Conservation (phyloP, 1,140 invertebrate genomes). For the Monomorium pharaonis region DNA sequence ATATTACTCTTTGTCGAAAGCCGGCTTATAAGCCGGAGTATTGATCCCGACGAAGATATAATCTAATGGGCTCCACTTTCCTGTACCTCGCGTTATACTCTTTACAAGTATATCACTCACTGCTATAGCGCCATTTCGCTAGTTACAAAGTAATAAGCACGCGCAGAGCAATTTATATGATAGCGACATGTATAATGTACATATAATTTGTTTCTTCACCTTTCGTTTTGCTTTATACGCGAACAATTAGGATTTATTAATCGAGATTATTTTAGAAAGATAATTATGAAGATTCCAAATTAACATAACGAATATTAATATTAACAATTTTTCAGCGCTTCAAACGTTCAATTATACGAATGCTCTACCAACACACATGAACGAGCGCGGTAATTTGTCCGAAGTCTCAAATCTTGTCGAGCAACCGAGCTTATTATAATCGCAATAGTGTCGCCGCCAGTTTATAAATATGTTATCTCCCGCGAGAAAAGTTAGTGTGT, state of each 20-base stretch:
- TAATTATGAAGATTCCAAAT: neutral
- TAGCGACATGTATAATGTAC: conserved; percentile 36
- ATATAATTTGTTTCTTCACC: conserved; percentile 25
- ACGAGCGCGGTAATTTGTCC: neutral
- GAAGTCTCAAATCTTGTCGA: conserved; percentile 1
- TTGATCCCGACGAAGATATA: conserved; percentile 52
- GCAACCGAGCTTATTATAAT: neutral
- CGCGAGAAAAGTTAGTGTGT: conserved; percentile 60
- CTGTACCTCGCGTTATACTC: conserved; percentile 39
- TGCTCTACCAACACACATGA: neutral
- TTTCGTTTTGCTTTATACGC: neutral
- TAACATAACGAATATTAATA: neutral
- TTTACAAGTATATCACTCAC: conserved; percentile 55
- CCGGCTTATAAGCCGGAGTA: conserved; percentile 36
- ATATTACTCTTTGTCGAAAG: conserved; percentile 53
- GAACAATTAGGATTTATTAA: conserved; percentile 21
- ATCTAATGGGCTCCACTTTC: conserved; percentile 48
- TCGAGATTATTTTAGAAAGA: neutral
- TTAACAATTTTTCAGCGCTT: neutral
- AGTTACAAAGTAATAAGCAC: conserved; percentile 53
- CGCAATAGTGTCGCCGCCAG: neutral
- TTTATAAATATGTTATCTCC: conserved; percentile 71
- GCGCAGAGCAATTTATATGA: conserved; percentile 40
- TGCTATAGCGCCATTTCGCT: conserved; percentile 41
- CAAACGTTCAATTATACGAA: neutral